Conservation (phyloP, 1,140 invertebrate genomes). For the Drosophila subpulchrella region DNA sequence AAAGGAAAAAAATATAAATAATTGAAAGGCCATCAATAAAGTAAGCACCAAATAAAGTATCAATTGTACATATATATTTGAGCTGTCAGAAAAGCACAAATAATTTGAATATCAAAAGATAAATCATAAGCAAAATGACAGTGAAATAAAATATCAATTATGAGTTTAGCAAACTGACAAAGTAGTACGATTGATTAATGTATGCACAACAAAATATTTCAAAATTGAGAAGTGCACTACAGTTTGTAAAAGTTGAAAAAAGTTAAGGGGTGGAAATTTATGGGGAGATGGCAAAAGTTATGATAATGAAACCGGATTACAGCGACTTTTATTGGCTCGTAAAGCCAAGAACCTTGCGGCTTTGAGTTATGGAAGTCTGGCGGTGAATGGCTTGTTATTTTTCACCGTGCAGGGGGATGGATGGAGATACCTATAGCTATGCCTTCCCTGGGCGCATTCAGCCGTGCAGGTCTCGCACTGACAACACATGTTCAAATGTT, state of each 20-base stretch:
- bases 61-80: not conserved
- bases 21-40: not conserved
- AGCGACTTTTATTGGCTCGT: too few relatives aligned
- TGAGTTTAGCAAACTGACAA: not conserved
- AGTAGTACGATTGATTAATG: not conserved
- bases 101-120: not conserved
- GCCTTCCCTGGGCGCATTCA: slow-evolving; percentile 25
- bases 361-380: not conserved
- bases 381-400: not conserved
- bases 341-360: not conserved
- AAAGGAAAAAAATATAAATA: not conserved
- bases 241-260: not conserved
- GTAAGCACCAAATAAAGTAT: not conserved
- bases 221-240: not conserved
- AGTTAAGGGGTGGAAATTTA: not conserved
- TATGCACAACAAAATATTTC: not conserved
- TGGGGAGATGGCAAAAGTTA: slow-evolving; percentile 1
- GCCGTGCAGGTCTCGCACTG: slow-evolving; percentile 36
- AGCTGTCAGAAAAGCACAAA: not conserved
- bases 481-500: slow-evolving; percentile 69
- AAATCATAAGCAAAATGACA: not conserved
- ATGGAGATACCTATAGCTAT: not conserved
- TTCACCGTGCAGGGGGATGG: not conserved
- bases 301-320: slow-evolving; percentile 6
- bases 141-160: slow-evolving; percentile 2